Evolutionary conservation across 2,888 invertebrate genomes (phyloP).

Genomic region (Lathronympha strigana): DNA sequence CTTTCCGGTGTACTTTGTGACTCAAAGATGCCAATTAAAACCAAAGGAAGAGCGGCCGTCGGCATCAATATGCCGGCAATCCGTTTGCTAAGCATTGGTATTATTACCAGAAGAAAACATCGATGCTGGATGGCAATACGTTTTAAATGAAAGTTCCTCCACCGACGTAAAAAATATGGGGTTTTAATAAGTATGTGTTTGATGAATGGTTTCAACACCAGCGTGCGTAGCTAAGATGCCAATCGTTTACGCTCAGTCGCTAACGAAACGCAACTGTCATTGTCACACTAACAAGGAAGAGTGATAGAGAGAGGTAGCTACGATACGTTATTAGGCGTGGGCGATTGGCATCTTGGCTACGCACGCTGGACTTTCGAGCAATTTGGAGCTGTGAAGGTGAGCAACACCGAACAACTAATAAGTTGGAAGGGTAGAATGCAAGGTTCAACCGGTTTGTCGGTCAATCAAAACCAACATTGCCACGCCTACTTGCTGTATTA

Average conservation of each 20-base stretch:
- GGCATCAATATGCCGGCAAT: too few species aligned
- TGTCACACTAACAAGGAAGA: too few species aligned
- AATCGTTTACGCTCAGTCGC: too few species aligned
- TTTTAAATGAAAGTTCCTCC: constrained; percentile 14
- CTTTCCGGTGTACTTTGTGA: too few species aligned
- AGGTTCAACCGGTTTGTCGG: constrained; percentile 12
- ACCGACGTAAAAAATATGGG: background rate
- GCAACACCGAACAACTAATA: constrained; percentile 13
- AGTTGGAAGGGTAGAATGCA: constrained; percentile 14
- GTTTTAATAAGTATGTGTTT: constrained; percentile 5
- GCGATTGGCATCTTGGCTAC: too few species aligned
- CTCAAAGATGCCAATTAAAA: too few species aligned
- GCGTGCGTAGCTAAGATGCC: too few species aligned
- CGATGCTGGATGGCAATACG: constrained; percentile 13
- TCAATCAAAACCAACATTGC: constrained; percentile 9
- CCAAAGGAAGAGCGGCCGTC: background rate
- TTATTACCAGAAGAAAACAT: constrained; percentile 12
- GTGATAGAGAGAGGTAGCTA: too few species aligned
- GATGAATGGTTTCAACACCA: constrained; percentile 1
- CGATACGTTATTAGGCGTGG: too few species aligned
- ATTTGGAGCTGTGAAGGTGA: constrained; percentile 11
- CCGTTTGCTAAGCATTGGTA: constrained; percentile 1
- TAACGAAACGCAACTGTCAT: too few species aligned
- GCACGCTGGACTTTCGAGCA: constrained; percentile 4
- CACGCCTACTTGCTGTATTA: constrained; percentile 10